A percentile compares a stretch with the other conserved stretches of the same genome.
Conservation (phyloP, 2,888 invertebrate genomes). For the Acleris holmiana region DNA sequence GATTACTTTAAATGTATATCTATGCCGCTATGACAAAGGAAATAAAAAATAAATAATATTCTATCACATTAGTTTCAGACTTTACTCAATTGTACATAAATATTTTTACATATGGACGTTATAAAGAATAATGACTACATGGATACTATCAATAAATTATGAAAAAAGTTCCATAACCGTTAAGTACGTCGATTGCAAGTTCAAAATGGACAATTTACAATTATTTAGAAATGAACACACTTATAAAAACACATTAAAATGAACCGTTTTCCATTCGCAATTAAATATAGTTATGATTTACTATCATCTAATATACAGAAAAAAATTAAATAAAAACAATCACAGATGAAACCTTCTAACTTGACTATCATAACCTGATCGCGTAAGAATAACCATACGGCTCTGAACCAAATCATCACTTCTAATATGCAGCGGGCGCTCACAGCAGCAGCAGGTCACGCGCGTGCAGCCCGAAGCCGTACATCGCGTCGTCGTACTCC, state of each 20-base stretch:
- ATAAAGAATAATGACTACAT: conserved; percentile 51
- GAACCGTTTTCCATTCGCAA: conserved; percentile 15
- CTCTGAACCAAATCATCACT: conserved; percentile 14
- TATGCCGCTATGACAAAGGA: conserved; percentile 22
- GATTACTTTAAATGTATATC: conserved; percentile 21
- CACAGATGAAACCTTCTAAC: conserved; percentile 36
- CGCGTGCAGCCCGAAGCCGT: conserved; percentile 54
- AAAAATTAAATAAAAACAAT: conserved; percentile 36
- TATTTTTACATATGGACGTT: conserved; percentile 51
- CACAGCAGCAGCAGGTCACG: conserved; percentile 60
- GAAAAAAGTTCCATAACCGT: conserved; percentile 59
- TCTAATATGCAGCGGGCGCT: conserved; percentile 7
- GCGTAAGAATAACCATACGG: conserved; percentile 24
- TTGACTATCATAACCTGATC: conserved; percentile 17
- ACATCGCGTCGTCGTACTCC: conserved; percentile 58
- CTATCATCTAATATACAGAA: conserved; percentile 31
- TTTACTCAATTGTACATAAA: conserved; percentile 57
- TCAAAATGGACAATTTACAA: conserved; percentile 9
- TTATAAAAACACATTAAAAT: conserved; percentile 5
- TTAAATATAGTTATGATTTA: conserved; percentile 34
- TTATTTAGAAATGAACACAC: conserved; percentile 7
- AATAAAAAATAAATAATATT: conserved; percentile 34
- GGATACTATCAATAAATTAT: conserved; percentile 43
- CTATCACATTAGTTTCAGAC: conserved; percentile 57
- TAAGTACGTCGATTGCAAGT: conserved; percentile 14